Evolutionary conservation across 2,113 vertebrate species (phyloP).

Genomic region (Ciconia boyciana): DNA sequence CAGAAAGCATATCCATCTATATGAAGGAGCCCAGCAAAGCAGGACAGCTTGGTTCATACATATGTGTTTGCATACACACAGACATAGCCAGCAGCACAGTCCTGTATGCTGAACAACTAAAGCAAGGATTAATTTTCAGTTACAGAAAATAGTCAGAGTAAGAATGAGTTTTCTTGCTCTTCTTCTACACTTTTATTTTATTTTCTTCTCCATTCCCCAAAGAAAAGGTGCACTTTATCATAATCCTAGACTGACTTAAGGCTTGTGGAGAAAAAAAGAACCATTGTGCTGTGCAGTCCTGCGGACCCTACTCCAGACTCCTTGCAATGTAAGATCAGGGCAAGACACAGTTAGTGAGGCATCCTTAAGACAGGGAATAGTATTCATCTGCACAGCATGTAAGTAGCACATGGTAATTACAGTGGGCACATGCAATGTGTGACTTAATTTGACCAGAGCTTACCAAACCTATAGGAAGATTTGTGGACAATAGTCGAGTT

Average conservation of each 20-base stretch:
- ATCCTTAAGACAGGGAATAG: not conserved
- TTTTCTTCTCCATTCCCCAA: not conserved
- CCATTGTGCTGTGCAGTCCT: not conserved
- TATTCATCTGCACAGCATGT: not conserved
- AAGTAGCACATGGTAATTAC: not conserved
- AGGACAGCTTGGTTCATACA: not conserved
- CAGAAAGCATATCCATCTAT: not conserved
- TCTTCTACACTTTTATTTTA: not conserved
- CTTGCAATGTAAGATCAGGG: not conserved
- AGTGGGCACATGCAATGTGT: not conserved
- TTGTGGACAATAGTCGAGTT: not conserved
- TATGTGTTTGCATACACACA: not conserved
- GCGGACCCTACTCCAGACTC: not conserved
- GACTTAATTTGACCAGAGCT: not conserved
- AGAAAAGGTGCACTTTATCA: not conserved
- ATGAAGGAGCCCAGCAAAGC: not conserved
- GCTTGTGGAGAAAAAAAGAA: not conserved
- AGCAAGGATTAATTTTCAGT: not conserved
- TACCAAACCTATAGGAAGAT: not conserved
- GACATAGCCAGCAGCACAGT: not conserved
- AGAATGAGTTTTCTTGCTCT: not conserved
- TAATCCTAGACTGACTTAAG: not conserved
- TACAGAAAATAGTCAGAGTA: not conserved
- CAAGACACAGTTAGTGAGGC: accelerated
- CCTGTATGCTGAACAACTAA: not conserved